Base-by-base conservation (phyloP, 2,888 invertebrate genomes). In the Cetonia aurata region DNA sequence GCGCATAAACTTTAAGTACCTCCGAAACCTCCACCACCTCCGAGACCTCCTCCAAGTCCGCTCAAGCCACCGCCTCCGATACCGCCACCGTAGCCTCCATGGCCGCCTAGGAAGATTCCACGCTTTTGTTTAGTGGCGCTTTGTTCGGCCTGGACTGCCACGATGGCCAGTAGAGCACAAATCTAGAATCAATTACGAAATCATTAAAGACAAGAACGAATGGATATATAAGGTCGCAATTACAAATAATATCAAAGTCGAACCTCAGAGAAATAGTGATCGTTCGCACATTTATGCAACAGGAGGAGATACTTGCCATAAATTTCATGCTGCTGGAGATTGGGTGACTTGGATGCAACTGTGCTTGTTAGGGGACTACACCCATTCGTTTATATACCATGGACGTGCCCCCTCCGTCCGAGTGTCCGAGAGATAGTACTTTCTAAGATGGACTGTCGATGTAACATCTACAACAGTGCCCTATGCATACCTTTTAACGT, bases 381-480 rank as follows among this genome's bases (percentile, higher is more conserved):
- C 71, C 71, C 71, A 68, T 56, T 65, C 46, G 37, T 69, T 71
- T 71, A 71, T 71, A 71, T 71, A 71, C 66, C 42, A 52, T 57
- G 56, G 69, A 62, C 48, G 62, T 62, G 56, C 52, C 69, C 71
- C 71, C 67, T 25, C 31, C 53, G 25, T 53, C 25, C 53, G n/a
- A 67, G 60, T 15, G 37, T 31, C 33, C 42, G 53, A 69, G 71
- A 71, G 71, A 69, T 65, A 65, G 69, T 69, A 69, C 71, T 69
- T 71, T 67, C 71, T 71, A 65, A 37, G 41, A 50, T 9, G 37
- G 4, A 50, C 50, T 50, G 15, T 42, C 41, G 6, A 10, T 41
- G 59, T 19, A n/a, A n/a, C n/a, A 42, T 65, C 62, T 65, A 65
- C 33, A 37, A 65, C 50, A 50, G 62, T 50, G 13, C 50, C 33